Conservation (phyloP, 2,888 invertebrate genomes). For the Diarsia rubi region DNA sequence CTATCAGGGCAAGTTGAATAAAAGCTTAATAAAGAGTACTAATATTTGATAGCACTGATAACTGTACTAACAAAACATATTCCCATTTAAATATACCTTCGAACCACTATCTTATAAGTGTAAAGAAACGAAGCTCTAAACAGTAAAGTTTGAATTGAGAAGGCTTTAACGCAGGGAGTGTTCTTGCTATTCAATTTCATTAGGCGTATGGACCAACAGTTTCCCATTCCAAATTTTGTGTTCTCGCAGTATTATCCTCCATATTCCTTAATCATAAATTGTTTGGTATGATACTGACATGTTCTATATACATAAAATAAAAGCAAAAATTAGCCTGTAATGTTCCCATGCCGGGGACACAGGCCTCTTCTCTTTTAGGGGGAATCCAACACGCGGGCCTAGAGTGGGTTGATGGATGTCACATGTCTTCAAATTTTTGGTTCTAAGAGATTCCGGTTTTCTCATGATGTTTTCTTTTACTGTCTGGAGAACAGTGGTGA, state of each 20-base stretch:
- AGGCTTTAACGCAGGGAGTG: conserved; percentile 54
- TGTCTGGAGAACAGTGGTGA: too few relatives aligned
- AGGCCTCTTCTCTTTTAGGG: too few relatives aligned
- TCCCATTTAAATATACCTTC: neutral
- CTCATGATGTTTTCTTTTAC: too few relatives aligned
- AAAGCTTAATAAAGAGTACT: too few relatives aligned
- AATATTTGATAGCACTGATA: neutral
- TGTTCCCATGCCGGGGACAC: too few relatives aligned
- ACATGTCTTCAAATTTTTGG: too few relatives aligned
- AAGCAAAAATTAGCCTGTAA: too few relatives aligned
- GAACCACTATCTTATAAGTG: neutral
- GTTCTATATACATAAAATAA: neutral
- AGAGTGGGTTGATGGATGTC: too few relatives aligned
- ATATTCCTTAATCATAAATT: neutral
- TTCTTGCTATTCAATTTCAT: conserved; percentile 53
- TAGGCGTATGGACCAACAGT: conserved; percentile 40
- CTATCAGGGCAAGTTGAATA: too few relatives aligned
- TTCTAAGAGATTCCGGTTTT: too few relatives aligned
- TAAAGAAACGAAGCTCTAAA: neutral
- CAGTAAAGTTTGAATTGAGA: neutral
- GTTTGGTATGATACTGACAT: neutral
- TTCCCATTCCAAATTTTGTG: neutral
- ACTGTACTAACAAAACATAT: neutral
- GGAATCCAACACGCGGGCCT: too few relatives aligned
- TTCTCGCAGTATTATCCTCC: neutral